Base-by-base conservation (phyloP, 2,797 vertebrate species). In the Labroides dimidiatus region DNA sequence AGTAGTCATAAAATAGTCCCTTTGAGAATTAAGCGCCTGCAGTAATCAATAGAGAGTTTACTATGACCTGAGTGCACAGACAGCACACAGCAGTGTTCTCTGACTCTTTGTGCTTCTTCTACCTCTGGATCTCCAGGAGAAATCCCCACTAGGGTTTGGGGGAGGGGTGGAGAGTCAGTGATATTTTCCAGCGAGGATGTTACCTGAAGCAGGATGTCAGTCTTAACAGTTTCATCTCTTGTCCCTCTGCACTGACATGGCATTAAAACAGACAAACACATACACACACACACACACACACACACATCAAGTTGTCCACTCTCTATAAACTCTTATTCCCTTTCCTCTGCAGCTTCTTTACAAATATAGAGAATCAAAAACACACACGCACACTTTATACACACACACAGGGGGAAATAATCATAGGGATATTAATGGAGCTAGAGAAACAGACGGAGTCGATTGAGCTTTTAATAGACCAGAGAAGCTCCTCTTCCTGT, bases 381-480 rank as follows among this genome's bases (percentile, higher is more conserved):
- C 33, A 59, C 57, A 53, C 47, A 55, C 36, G 50, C n/a, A 10
- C 16, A 10, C 75, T 14, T 12, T 11, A 2, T 14, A 2, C 12
- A 47, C 58, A 30, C 65, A 44, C 52, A 80, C 73, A 72, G 42
- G 30, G 56, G n/a, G 50, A 19, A 36, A 48, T 16, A 60, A 89
- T 89, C 79, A 84, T 84, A 80, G 78, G 81, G 77, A 91, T 88
- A 87, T 91, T 91, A 92, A 91, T 89, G 86, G 80, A 90, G 86
- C 82, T 76, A 56, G 78, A 86, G 85, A 86, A 78, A 82, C 63
- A 79, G 78, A 88, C 78, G 41, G 87, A 92, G 85, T 88, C 91
- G 91, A 84, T 84, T 84, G 87, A 76, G 89, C 90, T 93, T 92
- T 92, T 92, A 92, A 93, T 92, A 90, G 48, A 49, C 48, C 48